Evolutionary conservation across 2,888 invertebrate genomes (phyloP).

Genomic region (Cryptus viduatorius): DNA sequence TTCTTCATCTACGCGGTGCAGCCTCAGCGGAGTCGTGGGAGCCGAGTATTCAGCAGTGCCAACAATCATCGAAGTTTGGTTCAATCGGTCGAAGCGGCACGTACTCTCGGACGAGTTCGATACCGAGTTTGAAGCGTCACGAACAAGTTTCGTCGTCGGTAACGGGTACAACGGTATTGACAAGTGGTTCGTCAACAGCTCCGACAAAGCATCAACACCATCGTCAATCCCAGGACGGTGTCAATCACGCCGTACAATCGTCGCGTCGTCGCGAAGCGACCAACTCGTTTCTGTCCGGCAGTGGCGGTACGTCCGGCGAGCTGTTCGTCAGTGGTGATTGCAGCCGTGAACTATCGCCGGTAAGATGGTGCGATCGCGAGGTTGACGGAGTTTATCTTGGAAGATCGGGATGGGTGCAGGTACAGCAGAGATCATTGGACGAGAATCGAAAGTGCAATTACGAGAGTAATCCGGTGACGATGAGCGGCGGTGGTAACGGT

Average conservation of each 20-base stretch:
- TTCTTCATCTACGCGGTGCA: slow-evolving; percentile 86
- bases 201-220: slow-evolving; percentile 76
- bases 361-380: slow-evolving; percentile 87
- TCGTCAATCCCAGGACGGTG: slow-evolving; percentile 73
- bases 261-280: slow-evolving; percentile 79
- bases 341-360: slow-evolving; percentile 87
- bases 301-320: slow-evolving; percentile 85
- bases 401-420: slow-evolving; percentile 87
- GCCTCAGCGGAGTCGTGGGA: slow-evolving; percentile 87
- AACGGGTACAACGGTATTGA: slow-evolving; percentile 55
- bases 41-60: slow-evolving; percentile 79
- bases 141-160: slow-evolving; percentile 68
- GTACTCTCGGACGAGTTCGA: slow-evolving; percentile 78
- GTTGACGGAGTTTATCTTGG: slow-evolving; percentile 88
- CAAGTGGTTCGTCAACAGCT: slow-evolving; percentile 79
- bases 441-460: slow-evolving; percentile 85
- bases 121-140: slow-evolving; percentile 79
- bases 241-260: slow-evolving; percentile 75
- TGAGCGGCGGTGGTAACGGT: slow-evolving; percentile 65
- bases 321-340: slow-evolving; percentile 84
- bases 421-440: slow-evolving; percentile 87
- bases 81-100: slow-evolving; percentile 58
- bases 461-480: slow-evolving; percentile 70
- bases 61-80: slow-evolving; percentile 71
- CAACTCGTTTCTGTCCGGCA: slow-evolving; percentile 81